Conservation (phyloP, 2,888 invertebrate genomes). For the Yponomeuta plumbellus region DNA sequence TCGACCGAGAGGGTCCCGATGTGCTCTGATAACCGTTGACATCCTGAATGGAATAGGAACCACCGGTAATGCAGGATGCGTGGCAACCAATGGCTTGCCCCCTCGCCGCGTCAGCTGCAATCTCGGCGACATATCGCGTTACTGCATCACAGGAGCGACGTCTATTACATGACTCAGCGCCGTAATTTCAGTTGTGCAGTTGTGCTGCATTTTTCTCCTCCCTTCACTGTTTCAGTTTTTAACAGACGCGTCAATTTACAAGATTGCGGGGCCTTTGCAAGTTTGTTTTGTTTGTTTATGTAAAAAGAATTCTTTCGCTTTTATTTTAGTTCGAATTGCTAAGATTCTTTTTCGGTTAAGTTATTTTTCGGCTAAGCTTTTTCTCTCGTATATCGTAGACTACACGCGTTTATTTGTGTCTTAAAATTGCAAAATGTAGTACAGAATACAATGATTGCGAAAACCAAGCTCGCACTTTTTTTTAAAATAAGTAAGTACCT, state of each 20-base stretch:
- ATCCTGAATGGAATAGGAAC: not conserved
- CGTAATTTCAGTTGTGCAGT: not conserved
- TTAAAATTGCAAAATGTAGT: too few relatives aligned
- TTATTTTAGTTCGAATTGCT: not conserved
- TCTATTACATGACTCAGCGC: too few relatives aligned
- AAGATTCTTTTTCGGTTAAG: not conserved
- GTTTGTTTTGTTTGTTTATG: not conserved
- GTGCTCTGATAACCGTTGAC: not conserved
- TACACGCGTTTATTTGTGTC: too few relatives aligned
- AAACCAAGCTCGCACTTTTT: too few relatives aligned
- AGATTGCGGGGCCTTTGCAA: not conserved
- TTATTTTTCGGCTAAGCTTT: not conserved
- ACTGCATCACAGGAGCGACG: not conserved
- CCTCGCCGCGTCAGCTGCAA: not conserved
- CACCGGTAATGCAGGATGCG: not conserved
- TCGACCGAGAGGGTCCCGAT: not conserved
- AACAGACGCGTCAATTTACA: not conserved
- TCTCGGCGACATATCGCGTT: not conserved
- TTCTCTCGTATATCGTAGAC: too few relatives aligned
- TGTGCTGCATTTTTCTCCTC: not conserved
- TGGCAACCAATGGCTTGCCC: conserved; percentile 1
- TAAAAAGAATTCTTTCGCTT: not conserved
- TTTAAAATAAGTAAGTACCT: too few relatives aligned
- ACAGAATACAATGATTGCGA: too few relatives aligned
- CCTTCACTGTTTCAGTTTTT: not conserved